These are phyloP conservation scores for Cancer borealis DNA, from an alignment of 2,888 invertebrate species.

Conservation along the genomic window DNA sequence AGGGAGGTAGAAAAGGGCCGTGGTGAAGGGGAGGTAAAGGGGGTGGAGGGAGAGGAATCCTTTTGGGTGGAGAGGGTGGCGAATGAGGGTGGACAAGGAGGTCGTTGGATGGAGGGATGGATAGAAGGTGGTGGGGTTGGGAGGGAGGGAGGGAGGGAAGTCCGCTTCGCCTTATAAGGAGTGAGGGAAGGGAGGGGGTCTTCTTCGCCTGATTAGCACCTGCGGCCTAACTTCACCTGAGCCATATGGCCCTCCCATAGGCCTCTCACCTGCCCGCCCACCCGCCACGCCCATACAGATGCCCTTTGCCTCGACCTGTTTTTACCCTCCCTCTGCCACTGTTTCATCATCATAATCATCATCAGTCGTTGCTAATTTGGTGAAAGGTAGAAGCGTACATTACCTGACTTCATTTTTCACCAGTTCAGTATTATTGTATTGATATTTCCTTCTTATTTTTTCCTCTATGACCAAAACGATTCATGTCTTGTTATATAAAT, in stretches of 20 bases:
- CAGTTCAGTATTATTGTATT: no score
- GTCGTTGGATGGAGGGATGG: not conserved
- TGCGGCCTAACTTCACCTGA: not conserved
- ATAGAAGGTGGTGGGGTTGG: not conserved
- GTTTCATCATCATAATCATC: not conserved
- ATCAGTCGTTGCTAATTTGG: not conserved
- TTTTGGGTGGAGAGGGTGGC: conserved; percentile 13
- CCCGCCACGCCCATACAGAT: not conserved
- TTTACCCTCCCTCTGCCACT: not conserved
- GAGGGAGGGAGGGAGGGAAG: not conserved
- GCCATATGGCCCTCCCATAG: not conserved
- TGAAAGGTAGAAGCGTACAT: no score
- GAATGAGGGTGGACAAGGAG: not conserved
- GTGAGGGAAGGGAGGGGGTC: conserved; percentile 33
- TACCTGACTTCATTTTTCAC: no score
- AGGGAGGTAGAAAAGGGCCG: not conserved
- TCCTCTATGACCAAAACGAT: no score
- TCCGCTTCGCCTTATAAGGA: not conserved
- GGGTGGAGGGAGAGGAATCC: not conserved
- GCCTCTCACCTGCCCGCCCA: not conserved
- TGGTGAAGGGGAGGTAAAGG: not conserved
- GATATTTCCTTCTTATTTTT: no score
- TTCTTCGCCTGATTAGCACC: conserved; percentile 6
- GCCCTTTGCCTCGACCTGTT: conserved; percentile 8
- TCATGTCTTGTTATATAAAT: no score